Base-by-base conservation (phyloP, 2,888 invertebrate species). In the Rambutsinella grinnellia region DNA sequence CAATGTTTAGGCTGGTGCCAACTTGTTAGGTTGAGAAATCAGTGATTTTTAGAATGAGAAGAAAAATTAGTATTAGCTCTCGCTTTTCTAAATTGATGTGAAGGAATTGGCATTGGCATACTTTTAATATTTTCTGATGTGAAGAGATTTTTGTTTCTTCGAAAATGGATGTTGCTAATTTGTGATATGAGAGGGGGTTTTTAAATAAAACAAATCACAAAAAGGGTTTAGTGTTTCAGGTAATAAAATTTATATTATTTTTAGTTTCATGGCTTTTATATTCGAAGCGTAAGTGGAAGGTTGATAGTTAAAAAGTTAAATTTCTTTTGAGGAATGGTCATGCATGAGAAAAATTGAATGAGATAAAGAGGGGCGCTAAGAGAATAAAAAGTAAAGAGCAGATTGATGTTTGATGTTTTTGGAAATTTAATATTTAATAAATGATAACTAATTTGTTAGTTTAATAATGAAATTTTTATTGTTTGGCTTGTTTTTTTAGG, bases 161-260 rank as follows among this genome's bases (percentile, higher is more conserved):
- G 36, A 36, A 76, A 76, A 76, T 76, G 76, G 70, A 76, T 76
- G 70, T 70, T 76, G 70, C 70, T 76, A 76, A 76, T 76, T 76
- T 76, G 76, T 76, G 76, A 76, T 76, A 76, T 76, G 70, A 63
- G n/a, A n/a, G n/a, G n/a, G n/a, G n/a, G n/a, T n/a, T n/a, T 36
- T 8, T 69, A 76, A 61, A 70, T 70, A 76, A 76, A 76, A 70
- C 69, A 66, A 76, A 70, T 66, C 76, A 76, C 36, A 36, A 36
- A 36, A 54, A 10, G 6, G n/a, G 5, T 54, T 54, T 54, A 54
- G 23, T 36, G 36, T 36, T 36, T 36, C 36, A 36, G 13, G 36
- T 36, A 36, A 36, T 36, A 36, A 36, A 36, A 36, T 36, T 36
- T 36, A n/a, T n/a, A n/a, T n/a, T n/a, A 36, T 36, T 36, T 36